Percentiles rank a stretch among this genome's conserved stretches.
Conservation (phyloP, 2,113 vertebrate species). For the Xiphias gladius region DNA sequence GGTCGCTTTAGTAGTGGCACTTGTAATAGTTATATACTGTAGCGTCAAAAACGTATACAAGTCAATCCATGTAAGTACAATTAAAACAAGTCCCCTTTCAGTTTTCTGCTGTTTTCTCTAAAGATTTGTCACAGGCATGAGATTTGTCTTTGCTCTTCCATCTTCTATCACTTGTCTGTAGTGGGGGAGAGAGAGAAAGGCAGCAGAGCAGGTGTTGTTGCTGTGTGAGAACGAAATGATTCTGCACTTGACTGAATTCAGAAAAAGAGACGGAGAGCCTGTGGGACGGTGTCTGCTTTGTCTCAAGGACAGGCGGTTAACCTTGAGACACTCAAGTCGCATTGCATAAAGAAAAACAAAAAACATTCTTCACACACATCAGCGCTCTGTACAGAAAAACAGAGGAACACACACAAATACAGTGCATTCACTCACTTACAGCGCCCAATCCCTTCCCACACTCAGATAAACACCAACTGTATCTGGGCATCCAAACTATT, state of each 20-base stretch:
- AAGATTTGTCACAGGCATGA: background rate
- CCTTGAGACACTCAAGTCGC: conserved; percentile 32
- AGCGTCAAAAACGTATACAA: background rate
- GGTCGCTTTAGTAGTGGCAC: no score
- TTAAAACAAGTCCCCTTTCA: no score
- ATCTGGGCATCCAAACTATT: conserved; percentile 40
- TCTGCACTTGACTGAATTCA: background rate
- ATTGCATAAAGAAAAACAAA: background rate
- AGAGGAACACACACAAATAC: conserved; percentile 2
- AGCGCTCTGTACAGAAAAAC: background rate
- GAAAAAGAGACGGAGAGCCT: background rate
- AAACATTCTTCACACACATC: conserved; percentile 7
- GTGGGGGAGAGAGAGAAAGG: background rate
- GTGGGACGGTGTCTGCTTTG: conserved; percentile 11
- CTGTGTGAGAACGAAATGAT: conserved; percentile 5
- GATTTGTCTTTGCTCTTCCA: background rate
- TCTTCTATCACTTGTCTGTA: background rate
- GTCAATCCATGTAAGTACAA: background rate
- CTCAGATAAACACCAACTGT: conserved; percentile 28
- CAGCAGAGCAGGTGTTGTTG: background rate
- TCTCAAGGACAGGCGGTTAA: conserved; percentile 21
- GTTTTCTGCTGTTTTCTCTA: background rate
- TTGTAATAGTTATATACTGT: no score
- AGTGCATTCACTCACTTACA: background rate
- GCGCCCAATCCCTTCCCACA: background rate